Percentiles rank a stretch among this genome's conserved stretches.
phyloP scores from a whole-genome alignment of 64 coral and sea anemone species.

The Montipora foliosa region DNA sequence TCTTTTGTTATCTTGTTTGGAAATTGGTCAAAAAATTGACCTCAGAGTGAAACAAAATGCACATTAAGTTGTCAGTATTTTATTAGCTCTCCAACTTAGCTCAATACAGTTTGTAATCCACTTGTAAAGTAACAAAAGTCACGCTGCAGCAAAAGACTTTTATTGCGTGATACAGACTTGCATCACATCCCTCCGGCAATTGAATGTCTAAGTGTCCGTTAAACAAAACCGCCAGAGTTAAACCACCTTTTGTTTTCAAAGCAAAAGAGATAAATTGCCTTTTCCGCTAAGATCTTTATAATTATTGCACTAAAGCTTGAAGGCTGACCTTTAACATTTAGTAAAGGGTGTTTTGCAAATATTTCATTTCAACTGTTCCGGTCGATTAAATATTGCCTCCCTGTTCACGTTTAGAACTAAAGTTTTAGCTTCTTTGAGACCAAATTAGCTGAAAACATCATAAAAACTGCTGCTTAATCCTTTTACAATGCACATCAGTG shows the following conservation, averaged over 20 bases:
- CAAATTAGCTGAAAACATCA: neutral
- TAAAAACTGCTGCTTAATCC: neutral
- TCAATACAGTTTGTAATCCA: neutral
- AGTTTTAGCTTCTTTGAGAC: neutral
- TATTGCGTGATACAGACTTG: neutral
- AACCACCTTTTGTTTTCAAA: conserved; percentile 9
- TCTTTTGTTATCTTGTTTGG: too few relatives aligned
- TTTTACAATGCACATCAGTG: neutral
- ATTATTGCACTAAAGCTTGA: neutral
- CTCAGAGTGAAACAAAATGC: neutral
- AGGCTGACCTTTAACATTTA: neutral
- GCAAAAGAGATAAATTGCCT: conserved; percentile 12
- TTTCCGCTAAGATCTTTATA: neutral
- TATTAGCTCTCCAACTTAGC: neutral
- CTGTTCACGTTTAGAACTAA: neutral
- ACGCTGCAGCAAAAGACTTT: neutral
- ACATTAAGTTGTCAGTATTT: neutral
- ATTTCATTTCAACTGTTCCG: neutral
- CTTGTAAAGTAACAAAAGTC: neutral
- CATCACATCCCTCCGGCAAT: too few relatives aligned
- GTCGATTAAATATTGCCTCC: neutral
- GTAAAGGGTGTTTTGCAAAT: neutral
- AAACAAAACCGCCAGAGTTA: neutral
- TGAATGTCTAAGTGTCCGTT: neutral
- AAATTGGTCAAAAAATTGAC: too few relatives aligned